A percentile compares a stretch with the other conserved stretches of the same genome.
phyloP scores from a whole-genome alignment of 2,888 invertebrate species.

The Synergus laeviventris region DNA sequence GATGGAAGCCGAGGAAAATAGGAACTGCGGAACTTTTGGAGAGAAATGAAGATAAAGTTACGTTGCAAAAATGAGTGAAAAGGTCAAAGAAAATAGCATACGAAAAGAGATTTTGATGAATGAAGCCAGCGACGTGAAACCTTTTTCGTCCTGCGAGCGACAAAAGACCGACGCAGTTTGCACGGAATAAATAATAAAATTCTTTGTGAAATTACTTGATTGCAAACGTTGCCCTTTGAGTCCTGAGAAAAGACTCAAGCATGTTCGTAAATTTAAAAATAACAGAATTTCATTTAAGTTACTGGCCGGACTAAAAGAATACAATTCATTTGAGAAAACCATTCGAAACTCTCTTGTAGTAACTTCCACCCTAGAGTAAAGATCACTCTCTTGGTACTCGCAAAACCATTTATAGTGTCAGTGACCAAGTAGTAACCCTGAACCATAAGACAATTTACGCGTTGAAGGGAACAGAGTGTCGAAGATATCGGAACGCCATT shows the following conservation, averaged over 20 bases:
- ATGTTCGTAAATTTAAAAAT: not conserved
- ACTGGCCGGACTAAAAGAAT: not conserved
- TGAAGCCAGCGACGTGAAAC: not conserved
- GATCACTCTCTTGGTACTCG: not conserved
- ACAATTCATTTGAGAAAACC: not conserved
- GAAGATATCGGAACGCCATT: not conserved
- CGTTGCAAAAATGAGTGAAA: not conserved
- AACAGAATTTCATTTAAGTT: not conserved
- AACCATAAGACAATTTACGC: not conserved
- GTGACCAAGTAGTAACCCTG: not conserved
- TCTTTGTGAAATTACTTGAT: slow-evolving; percentile 61
- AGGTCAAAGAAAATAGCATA: not conserved
- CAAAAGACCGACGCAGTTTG: not conserved
- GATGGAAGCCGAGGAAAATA: not conserved
- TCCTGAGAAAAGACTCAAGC: slow-evolving; percentile 30
- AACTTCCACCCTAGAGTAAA: not conserved
- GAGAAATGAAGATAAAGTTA: not conserved
- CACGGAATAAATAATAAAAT: not conserved
- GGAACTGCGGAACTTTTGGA: not conserved
- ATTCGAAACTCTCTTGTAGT: not conserved
- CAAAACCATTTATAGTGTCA: not conserved
- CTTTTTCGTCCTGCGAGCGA: not conserved
- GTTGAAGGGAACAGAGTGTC: not conserved
- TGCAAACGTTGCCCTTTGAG: slow-evolving; percentile 55
- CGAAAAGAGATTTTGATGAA: not conserved